These are phyloP conservation scores for Catocala fraxini DNA, from an alignment of 2,888 invertebrate genomes.

Conservation along the genomic window DNA sequence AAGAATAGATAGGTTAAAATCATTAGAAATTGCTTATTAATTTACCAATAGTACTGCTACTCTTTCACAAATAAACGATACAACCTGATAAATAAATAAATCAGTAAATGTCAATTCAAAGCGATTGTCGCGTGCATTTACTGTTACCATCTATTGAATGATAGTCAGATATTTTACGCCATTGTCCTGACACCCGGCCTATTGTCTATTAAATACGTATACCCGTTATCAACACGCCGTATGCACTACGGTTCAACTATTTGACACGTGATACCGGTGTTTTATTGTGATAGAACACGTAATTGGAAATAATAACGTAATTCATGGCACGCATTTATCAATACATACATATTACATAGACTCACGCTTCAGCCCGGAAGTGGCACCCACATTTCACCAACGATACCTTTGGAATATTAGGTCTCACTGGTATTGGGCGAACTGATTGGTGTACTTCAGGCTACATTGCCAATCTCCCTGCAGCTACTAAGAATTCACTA, in stretches of 20 bases:
- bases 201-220: constrained; percentile 46
- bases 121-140: constrained; percentile 6
- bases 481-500: no score
- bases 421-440: no score
- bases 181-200: constrained; percentile 45
- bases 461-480: no score
- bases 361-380: no score
- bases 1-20: no score
- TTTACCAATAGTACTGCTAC: no score
- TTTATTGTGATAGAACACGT: constrained; percentile 6
- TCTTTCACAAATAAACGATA: no score
- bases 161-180: constrained; percentile 36
- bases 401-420: no score
- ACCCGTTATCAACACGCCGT: constrained; percentile 41
- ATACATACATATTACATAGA: no score
- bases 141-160: constrained; percentile 19
- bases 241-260: constrained; percentile 3
- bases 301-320: background rate
- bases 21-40: background rate
- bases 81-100: constrained; percentile 1
- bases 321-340: background rate
- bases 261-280: constrained; percentile 7
- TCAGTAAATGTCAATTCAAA: background rate
- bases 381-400: no score
- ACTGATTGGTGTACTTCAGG: no score